Base-by-base conservation (phyloP, 2,113 vertebrate species). In the Myrmophylax atrothorax region DNA sequence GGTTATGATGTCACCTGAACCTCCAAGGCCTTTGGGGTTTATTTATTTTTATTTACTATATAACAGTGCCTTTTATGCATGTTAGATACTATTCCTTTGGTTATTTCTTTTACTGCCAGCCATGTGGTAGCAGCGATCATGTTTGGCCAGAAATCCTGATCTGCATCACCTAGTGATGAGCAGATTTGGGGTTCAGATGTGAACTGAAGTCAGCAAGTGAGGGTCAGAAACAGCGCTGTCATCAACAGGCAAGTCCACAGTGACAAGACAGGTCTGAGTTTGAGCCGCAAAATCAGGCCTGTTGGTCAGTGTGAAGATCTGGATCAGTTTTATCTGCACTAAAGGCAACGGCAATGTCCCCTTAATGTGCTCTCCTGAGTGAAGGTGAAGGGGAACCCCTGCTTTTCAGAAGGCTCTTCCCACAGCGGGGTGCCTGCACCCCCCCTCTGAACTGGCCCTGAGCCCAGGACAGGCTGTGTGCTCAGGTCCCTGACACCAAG, bases 321-420 rank as follows among this genome's bases (percentile, higher is more conserved):
- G 23, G 29, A 12, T 72, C n/a, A 58, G 53, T 18, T 81, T 50
- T 59, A 59, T 13, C 38, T 40, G 40, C 8, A 2, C n/a, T 12
- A 31, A 56, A 52, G 33, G 68, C 19, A 58, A 7, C 0, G 0
- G 15, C 9, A 2, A 6, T 0, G 0, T 49, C 28, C 9, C 28
- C 28, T 62, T 1, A 26, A 33, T 0, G 0, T 9, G 25, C 14
- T 14, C 12, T 69, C 13, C n/a, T 2, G 7, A 25, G 15, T 22
- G 37, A 56, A 29, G 46, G 14, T 4, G 22, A 3, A 84, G 23
- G 12, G 16, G 29, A 80, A 46, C 22, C 31, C 24, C 23, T 0
- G 0, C 26, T 53, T 18, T 6, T 62, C 3, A 2, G 3, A 55
- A 28, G n/a, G 33, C 4, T 76, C 22, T 84, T 31, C 46, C 37